phyloP scores from a whole-genome alignment of 2,888 invertebrate species.

The Phoenoteleia sp. region DNA sequence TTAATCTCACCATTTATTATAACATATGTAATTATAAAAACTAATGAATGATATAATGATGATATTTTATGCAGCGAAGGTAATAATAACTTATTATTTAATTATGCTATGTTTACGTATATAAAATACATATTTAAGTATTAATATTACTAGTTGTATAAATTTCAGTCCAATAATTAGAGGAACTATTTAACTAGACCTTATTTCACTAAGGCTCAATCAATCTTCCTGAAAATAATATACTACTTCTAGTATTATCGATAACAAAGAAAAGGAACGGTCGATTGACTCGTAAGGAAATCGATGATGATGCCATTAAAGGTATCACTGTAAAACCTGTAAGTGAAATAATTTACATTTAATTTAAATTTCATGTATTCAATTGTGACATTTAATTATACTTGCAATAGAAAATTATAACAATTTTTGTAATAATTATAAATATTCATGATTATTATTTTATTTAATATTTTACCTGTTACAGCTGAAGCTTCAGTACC shows the following conservation, averaged over 20 bases:
- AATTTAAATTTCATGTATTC: no score
- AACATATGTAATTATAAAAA: no score
- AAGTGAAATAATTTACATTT: conserved; percentile 62
- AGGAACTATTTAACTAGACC: conserved; percentile 35
- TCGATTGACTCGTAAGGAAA: conserved; percentile 88
- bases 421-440: no score
- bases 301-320: conserved; percentile 87
- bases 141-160: not conserved
- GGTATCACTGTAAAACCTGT: conserved; percentile 88
- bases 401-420: no score
- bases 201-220: conserved; percentile 85
- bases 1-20: not conserved
- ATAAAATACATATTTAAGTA: not conserved
- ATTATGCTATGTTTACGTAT: not conserved
- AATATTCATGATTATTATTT: not conserved
- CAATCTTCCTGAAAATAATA: conserved; percentile 90
- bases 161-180: conserved; percentile 33
- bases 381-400: no score
- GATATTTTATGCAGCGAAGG: not conserved
- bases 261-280: conserved; percentile 90
- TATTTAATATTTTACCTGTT: conserved; percentile 85
- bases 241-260: conserved; percentile 87
- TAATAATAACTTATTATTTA: not conserved
- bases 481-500: conserved; percentile 90
- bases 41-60: no score